phyloP scores from a whole-genome alignment of 1,140 invertebrate species.

The Bombus impatiens region DNA sequence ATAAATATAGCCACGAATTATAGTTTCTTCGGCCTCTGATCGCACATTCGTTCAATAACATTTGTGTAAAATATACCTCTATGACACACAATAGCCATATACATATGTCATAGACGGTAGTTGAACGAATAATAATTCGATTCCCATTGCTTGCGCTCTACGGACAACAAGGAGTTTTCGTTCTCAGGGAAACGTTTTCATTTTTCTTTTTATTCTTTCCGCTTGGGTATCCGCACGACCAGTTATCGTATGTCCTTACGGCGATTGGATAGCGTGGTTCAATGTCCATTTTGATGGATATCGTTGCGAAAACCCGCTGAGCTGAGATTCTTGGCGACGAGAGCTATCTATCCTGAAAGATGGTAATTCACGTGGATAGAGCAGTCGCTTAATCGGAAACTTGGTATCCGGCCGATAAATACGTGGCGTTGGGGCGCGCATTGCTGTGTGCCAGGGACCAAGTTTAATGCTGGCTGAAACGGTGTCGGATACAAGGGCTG shows the following conservation, averaged over 20 bases:
- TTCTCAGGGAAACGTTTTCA: background rate
- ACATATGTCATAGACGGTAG: too few relatives aligned
- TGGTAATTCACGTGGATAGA: conserved; percentile 14
- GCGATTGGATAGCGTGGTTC: background rate
- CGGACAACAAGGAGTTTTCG: background rate
- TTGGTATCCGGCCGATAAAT: conserved; percentile 28
- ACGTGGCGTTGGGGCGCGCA: background rate
- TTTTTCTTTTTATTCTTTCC: background rate
- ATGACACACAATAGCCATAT: background rate
- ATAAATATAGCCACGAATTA: too few relatives aligned
- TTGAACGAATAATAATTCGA: background rate
- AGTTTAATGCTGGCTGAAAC: conserved; percentile 54
- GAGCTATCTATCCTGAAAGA: background rate
- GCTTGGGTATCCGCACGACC: background rate
- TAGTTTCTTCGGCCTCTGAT: too few relatives aligned
- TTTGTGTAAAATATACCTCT: background rate
- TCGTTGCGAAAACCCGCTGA: background rate
- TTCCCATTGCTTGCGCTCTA: background rate
- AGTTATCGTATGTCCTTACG: background rate
- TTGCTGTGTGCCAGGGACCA: background rate
- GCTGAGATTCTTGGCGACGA: background rate
- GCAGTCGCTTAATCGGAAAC: conserved; percentile 24
- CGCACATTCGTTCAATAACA: background rate
- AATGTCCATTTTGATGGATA: background rate
- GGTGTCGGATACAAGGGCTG: conserved; percentile 35